These are phyloP conservation scores for Pogonomyrmex barbatus DNA, from an alignment of 1,140 invertebrate genomes.

Conservation along the genomic window DNA sequence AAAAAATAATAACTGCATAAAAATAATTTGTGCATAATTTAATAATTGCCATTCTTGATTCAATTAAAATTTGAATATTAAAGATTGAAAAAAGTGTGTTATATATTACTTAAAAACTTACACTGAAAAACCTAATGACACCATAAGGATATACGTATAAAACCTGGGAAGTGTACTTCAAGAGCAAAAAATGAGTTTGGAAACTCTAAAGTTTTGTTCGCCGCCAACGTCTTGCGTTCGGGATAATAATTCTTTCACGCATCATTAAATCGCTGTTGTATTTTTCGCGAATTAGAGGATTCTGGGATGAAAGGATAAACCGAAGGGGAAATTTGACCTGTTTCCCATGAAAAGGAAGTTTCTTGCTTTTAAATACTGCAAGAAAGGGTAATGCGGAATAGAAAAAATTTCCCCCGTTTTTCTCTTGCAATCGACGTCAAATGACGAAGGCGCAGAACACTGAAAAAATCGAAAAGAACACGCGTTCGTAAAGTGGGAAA, in stretches of 20 bases:
- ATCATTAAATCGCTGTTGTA: not conserved
- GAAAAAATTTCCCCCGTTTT: not conserved
- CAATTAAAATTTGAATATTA: not conserved
- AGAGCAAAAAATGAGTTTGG: not conserved
- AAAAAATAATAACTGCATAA: not conserved
- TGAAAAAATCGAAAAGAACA: slow-evolving; percentile 31
- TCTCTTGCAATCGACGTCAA: slow-evolving; percentile 24
- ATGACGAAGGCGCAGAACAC: slow-evolving; percentile 17
- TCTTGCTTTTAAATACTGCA: slow-evolving; percentile 34
- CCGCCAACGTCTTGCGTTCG: not conserved
- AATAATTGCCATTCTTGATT: not conserved
- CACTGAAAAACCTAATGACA: not conserved
- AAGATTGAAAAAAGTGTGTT: not conserved
- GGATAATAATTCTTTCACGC: not conserved
- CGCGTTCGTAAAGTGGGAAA: slow-evolving; percentile 1
- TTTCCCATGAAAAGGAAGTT: not conserved
- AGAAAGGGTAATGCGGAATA: not conserved
- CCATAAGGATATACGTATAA: not conserved
- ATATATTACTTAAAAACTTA: not conserved
- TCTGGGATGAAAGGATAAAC: not conserved
- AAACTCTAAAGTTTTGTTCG: not conserved
- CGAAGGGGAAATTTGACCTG: not conserved
- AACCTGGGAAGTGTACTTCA: not conserved
- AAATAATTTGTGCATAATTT: too few relatives aligned
- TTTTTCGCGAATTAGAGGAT: not conserved